phyloP scores from a whole-genome alignment of 2,797 vertebrate species.

The Dendrocincla tyrannina region DNA sequence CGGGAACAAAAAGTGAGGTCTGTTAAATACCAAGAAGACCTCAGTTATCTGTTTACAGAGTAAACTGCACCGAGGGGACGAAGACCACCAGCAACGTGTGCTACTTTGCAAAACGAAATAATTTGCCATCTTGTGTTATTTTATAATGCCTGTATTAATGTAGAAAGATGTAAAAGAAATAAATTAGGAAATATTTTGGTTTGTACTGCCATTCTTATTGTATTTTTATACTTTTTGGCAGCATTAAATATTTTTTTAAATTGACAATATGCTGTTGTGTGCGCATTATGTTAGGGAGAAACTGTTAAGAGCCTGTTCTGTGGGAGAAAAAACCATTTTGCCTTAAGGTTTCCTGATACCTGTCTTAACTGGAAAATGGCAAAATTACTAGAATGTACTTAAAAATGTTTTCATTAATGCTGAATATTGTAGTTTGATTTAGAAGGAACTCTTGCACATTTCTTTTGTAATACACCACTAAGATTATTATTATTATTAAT shows the following conservation, averaged over 20 bases:
- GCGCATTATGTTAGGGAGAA: conserved; percentile 62
- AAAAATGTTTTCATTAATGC: background rate
- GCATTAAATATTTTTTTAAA: conserved; percentile 89
- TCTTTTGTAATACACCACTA: background rate
- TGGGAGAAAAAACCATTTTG: background rate
- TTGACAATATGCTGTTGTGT: conserved; percentile 67
- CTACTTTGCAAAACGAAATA: conserved; percentile 75
- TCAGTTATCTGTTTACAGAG: conserved; percentile 83
- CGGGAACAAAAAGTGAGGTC: conserved; percentile 79
- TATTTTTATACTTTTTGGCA: conserved; percentile 86
- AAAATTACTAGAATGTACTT: background rate
- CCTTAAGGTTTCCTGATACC: background rate
- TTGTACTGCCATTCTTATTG: conserved; percentile 83
- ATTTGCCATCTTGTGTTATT: conserved; percentile 73
- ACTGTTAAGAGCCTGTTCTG: background rate
- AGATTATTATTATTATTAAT: background rate
- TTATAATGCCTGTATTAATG: conserved; percentile 78
- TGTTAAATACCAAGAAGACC: conserved; percentile 71
- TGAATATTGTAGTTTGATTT: background rate
- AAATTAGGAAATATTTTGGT: conserved; percentile 80
- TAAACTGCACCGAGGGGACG: conserved; percentile 80
- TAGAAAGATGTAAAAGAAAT: conserved; percentile 80
- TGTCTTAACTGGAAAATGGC: background rate
- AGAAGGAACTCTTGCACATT: background rate
- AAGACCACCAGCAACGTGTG: conserved; percentile 80